Conservation (phyloP, 92 coral and sea anemone species). For the Paragorgia papillata region DNA sequence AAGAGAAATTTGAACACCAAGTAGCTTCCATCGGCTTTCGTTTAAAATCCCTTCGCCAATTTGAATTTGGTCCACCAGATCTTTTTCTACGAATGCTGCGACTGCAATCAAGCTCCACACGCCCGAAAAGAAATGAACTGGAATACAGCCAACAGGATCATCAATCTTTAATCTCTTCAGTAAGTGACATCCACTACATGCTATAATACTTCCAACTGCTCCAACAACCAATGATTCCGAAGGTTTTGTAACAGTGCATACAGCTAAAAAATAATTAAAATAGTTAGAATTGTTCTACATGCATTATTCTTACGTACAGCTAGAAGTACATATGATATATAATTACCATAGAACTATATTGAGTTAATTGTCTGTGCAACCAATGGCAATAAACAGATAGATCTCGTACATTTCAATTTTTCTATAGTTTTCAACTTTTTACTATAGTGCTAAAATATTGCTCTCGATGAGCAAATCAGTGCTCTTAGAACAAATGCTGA, state of each 20-base stretch:
- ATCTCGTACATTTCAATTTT: no score
- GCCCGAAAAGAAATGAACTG: conserved; percentile 71
- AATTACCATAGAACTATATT: no score
- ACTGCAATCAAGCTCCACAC: conserved; percentile 73
- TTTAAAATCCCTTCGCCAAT: conserved; percentile 61
- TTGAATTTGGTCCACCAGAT: conserved; percentile 57
- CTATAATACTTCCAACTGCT: conserved; percentile 49
- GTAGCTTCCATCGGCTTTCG: conserved; percentile 68
- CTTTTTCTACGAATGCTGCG: conserved; percentile 65
- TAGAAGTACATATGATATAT: no score
- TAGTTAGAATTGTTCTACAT: no score
- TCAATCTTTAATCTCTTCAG: conserved; percentile 53
- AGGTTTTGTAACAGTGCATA: conserved; percentile 48
- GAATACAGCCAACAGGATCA: conserved; percentile 68
- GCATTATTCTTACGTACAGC: no score
- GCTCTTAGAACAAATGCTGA: no score
- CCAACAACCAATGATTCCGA: conserved; percentile 50
- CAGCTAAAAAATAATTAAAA: conserved; percentile 37
- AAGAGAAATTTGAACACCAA: conserved; percentile 63
- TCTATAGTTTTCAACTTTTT: no score
- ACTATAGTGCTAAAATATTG: no score
- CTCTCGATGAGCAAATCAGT: no score
- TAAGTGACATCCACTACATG: conserved; percentile 43
- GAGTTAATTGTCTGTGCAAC: no score
- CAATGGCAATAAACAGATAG: no score